These are phyloP conservation scores for Porites divaricata DNA, from an alignment of 92 coral and sea anemone species.

Conservation along the genomic window DNA sequence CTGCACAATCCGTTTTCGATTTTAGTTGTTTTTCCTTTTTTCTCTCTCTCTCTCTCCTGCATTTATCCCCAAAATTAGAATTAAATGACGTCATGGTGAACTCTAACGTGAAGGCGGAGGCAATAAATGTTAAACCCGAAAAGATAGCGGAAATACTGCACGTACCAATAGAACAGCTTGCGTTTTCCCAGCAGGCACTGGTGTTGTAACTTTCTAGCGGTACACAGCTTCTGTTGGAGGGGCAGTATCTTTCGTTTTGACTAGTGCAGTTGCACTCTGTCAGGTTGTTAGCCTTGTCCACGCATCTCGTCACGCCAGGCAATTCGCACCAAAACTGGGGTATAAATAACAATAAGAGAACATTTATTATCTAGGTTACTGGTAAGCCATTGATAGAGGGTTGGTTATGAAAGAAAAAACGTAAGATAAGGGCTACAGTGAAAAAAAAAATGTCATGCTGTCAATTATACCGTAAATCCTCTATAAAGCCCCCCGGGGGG, in stretches of 20 bases:
- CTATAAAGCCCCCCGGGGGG: no score
- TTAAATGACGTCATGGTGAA: no score
- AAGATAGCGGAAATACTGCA: not conserved
- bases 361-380: not conserved
- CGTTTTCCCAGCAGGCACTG: constrained; percentile 1
- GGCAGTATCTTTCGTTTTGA: not conserved
- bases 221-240: not conserved
- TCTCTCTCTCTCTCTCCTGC: no score
- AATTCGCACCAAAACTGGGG: constrained; percentile 17
- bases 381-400: no score
- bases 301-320: not conserved
- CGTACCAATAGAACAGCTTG: constrained; percentile 19
- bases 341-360: not conserved
- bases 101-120: no score
- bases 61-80: no score
- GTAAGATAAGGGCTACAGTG: no score
- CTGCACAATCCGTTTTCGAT: no score
- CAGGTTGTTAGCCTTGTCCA: not conserved
- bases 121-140: not conserved
- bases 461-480: no score
- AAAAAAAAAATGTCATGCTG: no score
- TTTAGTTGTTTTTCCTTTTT: no score
- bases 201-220: not conserved
- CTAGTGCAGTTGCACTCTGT: constrained; percentile 15
- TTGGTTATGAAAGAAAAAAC: no score